Evolutionary conservation across 2,797 vertebrate genomes (phyloP).

Genomic region (Sebastiscus tertius): DNA sequence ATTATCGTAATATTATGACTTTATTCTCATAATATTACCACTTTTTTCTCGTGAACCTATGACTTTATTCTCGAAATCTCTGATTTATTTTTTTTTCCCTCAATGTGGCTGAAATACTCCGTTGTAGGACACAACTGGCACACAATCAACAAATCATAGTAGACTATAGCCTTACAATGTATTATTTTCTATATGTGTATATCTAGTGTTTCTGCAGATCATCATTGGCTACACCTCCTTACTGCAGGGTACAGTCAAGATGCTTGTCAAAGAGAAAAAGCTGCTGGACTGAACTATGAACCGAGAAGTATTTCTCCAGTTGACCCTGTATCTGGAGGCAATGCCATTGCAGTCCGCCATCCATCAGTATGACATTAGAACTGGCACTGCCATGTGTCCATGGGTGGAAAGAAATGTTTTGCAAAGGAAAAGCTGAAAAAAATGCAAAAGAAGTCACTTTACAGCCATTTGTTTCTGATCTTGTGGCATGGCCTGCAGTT

Average conservation of each 20-base stretch:
- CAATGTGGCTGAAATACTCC: no score
- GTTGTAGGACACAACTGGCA: no score
- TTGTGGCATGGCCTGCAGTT: slow-evolving; percentile 60
- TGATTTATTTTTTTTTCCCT: no score
- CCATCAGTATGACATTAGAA: not conserved
- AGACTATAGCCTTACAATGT: no score
- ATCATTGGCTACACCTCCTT: not conserved
- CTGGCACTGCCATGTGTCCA: not conserved
- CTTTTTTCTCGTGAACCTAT: no score
- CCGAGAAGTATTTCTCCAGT: not conserved
- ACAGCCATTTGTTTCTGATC: slow-evolving; percentile 67
- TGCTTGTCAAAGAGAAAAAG: not conserved
- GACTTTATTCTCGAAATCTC: no score
- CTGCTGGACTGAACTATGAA: not conserved
- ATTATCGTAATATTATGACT: no score
- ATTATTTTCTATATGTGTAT: no score
- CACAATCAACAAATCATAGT: no score
- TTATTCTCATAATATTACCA: no score
- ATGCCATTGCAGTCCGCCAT: slow-evolving; percentile 13
- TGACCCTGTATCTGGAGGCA: not conserved
- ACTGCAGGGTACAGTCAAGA: slow-evolving; percentile 10
- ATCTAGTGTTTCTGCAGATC: no score
- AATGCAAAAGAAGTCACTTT: slow-evolving; percentile 34
- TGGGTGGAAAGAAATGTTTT: slow-evolving; percentile 4
- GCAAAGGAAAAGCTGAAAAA: slow-evolving; percentile 10